Conservation (phyloP, 2,797 vertebrate genomes). For the Pelodytes ibericus region DNA sequence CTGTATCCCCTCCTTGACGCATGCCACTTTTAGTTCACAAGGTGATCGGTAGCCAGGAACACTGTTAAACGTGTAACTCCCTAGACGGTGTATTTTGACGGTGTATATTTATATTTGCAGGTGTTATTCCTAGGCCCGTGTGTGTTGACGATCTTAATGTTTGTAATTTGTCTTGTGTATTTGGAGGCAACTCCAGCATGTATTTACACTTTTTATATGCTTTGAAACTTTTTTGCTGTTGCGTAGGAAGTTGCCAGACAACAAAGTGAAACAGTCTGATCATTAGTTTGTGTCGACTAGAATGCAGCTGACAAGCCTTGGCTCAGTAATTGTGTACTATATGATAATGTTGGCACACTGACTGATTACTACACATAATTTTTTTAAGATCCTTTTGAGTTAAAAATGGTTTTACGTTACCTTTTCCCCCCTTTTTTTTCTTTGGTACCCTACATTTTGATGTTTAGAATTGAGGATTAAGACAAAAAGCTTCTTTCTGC, state of each 20-base stretch:
- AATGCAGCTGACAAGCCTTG: constrained; percentile 16
- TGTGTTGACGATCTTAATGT: too few species aligned
- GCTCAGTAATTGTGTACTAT: constrained; percentile 9
- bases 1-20: too few species aligned
- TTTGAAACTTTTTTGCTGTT: neutral
- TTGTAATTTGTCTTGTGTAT: too few species aligned
- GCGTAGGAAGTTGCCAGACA: constrained; percentile 19
- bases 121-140: too few species aligned
- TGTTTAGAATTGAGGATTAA: too few species aligned
- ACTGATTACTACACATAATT: neutral
- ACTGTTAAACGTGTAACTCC: too few species aligned
- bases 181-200: too few species aligned
- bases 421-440: neutral
- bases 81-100: too few species aligned
- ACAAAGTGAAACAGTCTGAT: constrained; percentile 15
- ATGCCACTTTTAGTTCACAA: too few species aligned
- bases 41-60: too few species aligned
- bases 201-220: too few species aligned
- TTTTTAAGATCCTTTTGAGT: neutral
- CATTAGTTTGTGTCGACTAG: constrained; percentile 14
- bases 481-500: neutral
- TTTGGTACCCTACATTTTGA: neutral
- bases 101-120: too few species aligned
- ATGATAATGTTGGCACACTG: constrained; percentile 7
- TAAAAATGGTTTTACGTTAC: neutral